phyloP scores from a whole-genome alignment of 2,113 vertebrate genomes.

The Tylochromis polylepis region DNA sequence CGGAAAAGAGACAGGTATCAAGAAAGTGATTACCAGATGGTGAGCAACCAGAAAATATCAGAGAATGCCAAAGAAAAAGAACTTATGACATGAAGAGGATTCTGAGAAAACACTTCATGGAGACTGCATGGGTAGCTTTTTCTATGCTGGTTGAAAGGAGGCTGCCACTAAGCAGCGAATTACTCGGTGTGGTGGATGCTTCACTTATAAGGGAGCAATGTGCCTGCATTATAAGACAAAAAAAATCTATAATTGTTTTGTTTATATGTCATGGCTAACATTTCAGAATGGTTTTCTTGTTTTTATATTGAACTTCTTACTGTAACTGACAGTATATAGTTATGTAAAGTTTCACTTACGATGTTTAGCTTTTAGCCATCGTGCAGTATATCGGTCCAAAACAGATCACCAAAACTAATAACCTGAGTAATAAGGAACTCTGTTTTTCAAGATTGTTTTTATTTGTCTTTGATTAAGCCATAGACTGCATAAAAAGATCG shows the following conservation, averaged over 20 bases:
- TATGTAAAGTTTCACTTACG: not conserved
- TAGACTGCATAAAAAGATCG: not conserved
- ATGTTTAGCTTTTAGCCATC: not conserved
- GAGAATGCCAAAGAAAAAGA: not conserved
- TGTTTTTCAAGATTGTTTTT: not conserved
- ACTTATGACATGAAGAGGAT: conserved; percentile 2
- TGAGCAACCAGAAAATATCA: not conserved
- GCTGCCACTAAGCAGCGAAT: not conserved
- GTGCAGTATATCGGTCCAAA: not conserved
- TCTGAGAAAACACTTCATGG: not conserved
- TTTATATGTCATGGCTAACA: not conserved
- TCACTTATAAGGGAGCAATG: not conserved
- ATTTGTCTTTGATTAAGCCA: not conserved
- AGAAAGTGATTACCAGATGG: conserved; percentile 12
- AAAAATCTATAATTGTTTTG: not conserved
- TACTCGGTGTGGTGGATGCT: not conserved
- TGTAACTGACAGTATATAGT: not conserved
- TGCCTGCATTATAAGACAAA: not conserved
- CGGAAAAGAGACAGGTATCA: not conserved
- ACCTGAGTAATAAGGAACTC: not conserved
- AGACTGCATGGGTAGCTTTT: not conserved
- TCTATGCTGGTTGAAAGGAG: not conserved
- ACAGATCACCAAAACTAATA: not conserved
- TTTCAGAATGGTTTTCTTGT: not conserved
- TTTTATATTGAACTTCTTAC: not conserved